phyloP scores from a whole-genome alignment of 1,140 invertebrate species.

The Ceratosolen solmsi region DNA sequence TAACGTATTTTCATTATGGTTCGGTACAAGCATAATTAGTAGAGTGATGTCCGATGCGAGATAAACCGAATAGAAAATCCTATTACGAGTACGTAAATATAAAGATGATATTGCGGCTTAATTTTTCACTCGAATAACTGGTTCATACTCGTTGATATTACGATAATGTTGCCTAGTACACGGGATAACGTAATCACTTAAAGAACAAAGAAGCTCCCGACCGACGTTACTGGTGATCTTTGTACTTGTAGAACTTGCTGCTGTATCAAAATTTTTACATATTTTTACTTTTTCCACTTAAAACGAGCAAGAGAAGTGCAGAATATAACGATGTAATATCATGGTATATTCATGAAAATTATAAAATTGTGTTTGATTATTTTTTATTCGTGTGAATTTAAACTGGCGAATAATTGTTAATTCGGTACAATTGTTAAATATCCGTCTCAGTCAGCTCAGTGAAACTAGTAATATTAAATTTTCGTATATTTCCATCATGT shows the following conservation, averaged over 20 bases:
- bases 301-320: not conserved
- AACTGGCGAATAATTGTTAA: no score
- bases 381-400: no score
- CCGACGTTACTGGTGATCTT: not conserved
- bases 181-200: not conserved
- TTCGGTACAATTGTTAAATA: no score
- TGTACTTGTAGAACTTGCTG: not conserved
- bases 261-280: not conserved
- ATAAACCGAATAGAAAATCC: not conserved
- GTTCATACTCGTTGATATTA: not conserved
- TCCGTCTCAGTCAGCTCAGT: no score
- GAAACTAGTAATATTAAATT: no score
- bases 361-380: not conserved
- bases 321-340: not conserved
- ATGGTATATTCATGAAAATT: not conserved
- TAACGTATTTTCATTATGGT: not conserved
- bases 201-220: not conserved
- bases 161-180: not conserved
- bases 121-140: not conserved
- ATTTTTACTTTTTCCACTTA: not conserved
- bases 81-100: not conserved
- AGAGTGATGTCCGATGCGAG: not conserved
- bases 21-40: not conserved
- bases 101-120: not conserved
- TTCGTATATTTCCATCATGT: no score